phyloP scores from a whole-genome alignment of 2,888 invertebrate species.

The Amitus sp. region DNA sequence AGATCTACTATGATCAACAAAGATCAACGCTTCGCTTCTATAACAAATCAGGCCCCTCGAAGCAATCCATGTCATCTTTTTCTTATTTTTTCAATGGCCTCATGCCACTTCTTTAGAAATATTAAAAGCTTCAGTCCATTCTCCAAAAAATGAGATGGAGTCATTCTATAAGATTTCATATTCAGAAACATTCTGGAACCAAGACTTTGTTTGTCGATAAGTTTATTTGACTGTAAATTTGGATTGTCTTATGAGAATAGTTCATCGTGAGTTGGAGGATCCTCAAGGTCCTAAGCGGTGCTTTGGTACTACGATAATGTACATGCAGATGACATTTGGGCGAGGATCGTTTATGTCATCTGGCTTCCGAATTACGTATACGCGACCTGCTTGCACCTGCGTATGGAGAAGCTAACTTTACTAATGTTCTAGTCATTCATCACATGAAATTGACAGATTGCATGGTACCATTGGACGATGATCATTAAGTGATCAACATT shows the following conservation, averaged over 20 bases:
- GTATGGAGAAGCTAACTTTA: conserved; percentile 15
- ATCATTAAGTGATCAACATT: conserved; percentile 8
- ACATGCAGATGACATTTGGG: conserved; percentile 14
- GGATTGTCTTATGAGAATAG: too few species aligned
- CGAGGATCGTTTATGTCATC: conserved; percentile 19
- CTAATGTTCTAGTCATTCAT: conserved; percentile 28
- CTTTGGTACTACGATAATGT: conserved; percentile 25
- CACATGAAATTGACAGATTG: conserved; percentile 40
- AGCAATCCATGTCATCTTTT: too few species aligned
- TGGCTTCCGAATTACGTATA: conserved; percentile 16
- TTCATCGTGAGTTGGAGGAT: neutral
- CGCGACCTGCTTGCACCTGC: conserved; percentile 11
- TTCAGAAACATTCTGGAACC: too few species aligned
- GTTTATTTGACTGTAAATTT: conserved; percentile 15
- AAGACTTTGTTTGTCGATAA: too few species aligned
- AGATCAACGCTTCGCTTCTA: too few species aligned
- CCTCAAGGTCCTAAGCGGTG: conserved; percentile 10
- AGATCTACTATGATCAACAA: too few species aligned
- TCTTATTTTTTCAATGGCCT: too few species aligned
- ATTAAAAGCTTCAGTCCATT: too few species aligned
- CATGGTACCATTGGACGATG: conserved; percentile 2
- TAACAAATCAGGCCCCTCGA: too few species aligned
- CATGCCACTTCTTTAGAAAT: too few species aligned
- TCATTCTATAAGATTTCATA: too few species aligned
- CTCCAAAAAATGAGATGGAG: too few species aligned